A percentile compares a stretch with the other conserved stretches of the same genome.
Evolutionary conservation across 2,797 vertebrate species (phyloP).

Genomic region (Apodemus agrarius): DNA sequence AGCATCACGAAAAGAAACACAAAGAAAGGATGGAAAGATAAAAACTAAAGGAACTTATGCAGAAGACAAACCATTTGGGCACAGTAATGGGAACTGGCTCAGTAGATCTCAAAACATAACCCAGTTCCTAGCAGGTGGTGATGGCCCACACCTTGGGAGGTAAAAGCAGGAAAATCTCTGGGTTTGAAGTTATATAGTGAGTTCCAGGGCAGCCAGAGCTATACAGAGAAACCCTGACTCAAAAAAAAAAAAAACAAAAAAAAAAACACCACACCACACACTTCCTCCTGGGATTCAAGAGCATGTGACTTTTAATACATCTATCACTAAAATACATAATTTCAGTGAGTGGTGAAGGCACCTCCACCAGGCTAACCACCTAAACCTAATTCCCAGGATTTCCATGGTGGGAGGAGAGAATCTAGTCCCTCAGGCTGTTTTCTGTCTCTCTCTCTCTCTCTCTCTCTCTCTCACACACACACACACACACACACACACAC

Average conservation of each 20-base stretch:
- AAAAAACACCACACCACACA: background rate
- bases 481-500: background rate
- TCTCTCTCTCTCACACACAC: too few relatives aligned
- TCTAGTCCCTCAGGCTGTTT: background rate
- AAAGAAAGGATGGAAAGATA: background rate
- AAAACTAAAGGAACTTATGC: background rate
- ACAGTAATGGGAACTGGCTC: background rate
- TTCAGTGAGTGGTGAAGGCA: background rate
- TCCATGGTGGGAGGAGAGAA: background rate
- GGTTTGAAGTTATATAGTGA: background rate
- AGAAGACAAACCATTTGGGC: background rate
- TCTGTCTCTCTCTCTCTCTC: too few relatives aligned
- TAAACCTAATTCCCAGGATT: background rate
- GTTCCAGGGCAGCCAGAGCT: background rate
- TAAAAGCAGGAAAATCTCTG: background rate
- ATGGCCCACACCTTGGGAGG: background rate
- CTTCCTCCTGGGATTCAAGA: background rate
- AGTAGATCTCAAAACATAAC: slow-evolving; percentile 37
- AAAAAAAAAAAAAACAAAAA: background rate
- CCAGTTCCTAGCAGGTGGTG: background rate
- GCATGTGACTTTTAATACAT: too few relatives aligned
- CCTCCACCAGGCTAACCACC: background rate
- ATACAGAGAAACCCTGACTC: background rate
- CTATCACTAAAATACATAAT: too few relatives aligned
- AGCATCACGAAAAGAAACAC: background rate